These are phyloP conservation scores for Mesorhabditis spiculigera DNA, from an alignment of 2,888 invertebrate genomes.

Conservation along the genomic window DNA sequence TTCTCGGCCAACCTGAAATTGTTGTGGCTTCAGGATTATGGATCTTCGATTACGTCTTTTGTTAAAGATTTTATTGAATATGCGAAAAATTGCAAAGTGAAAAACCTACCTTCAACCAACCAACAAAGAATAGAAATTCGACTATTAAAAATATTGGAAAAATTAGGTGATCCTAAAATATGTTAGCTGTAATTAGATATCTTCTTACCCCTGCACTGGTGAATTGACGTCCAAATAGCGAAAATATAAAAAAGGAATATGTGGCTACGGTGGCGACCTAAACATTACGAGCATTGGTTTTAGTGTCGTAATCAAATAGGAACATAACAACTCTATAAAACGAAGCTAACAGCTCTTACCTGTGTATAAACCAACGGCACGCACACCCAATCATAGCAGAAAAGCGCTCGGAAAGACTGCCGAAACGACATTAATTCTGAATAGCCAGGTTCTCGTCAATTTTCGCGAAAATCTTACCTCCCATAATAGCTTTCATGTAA, in stretches of 20 bases:
- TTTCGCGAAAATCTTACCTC: no score
- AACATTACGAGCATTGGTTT: not conserved
- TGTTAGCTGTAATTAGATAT: no score
- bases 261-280: slow-evolving; percentile 59
- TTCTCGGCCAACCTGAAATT: slow-evolving; percentile 35
- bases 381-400: slow-evolving; percentile 44
- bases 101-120: no score
- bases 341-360: not conserved
- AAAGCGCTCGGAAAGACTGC: slow-evolving; percentile 29
- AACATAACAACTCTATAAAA: no score
- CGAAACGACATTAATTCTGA: slow-evolving; percentile 31
- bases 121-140: slow-evolving; percentile 43
- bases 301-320: no score
- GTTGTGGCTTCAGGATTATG: no score
- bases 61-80: no score
- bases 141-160: slow-evolving; percentile 39
- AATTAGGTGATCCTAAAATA: slow-evolving; percentile 19
- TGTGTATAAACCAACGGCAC: slow-evolving; percentile 42
- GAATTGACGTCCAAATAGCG: slow-evolving; percentile 58
- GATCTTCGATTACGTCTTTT: no score
- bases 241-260: slow-evolving; percentile 59
- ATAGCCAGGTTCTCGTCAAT: not conserved
- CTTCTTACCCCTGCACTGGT: no score
- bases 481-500: no score
- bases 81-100: no score